Evolutionary conservation across 1,140 invertebrate genomes (phyloP), one percentile per base, ranked within the genome.

Genomic region (Drosophila tsacasi): DNA sequence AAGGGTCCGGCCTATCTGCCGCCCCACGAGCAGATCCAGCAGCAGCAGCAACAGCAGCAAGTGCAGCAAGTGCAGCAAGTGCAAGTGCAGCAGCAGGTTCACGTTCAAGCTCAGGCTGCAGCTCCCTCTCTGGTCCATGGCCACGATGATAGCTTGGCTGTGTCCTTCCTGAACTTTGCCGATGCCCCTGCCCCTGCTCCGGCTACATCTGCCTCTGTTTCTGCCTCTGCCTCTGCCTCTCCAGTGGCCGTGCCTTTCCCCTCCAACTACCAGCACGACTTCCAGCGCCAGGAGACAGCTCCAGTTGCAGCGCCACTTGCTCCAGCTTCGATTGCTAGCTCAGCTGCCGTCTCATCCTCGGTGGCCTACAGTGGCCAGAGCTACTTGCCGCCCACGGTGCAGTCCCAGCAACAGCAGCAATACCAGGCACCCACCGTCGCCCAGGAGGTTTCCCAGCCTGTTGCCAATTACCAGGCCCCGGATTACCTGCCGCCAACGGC

Each of bases 201-300:
- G 10, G 32, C 35, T 13, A 13, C 35, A 5, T 37, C 35, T 37
- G 35, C 35, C 32, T 32, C 32, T n/a, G n/a, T n/a, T n/a, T 9
- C 27, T 9, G 30, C 30, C 30, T 32, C 30, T 32, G 30, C 30
- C 32, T 32, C 59, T 25, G n/a, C 80, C 1, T 40, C 39, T 1
- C 8, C 78, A 1, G 47, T 72, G 10, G 23, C 85, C 2, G 82
- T 91, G 58, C 89, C 90, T 2, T 91, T 92, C 21, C 89, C 90
- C 10, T 92, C 90, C 12, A 92, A 27, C 66, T 92, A 90, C 55
- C 76, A 83, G 64, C 90, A 92, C n/a, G 77, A 89, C n/a, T 91
- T 91, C 17, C 82, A 79, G 30, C 64, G 61, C 32, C 59, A 80
- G 40, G 54, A 71, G 1, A 23, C 32, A n/a, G 54, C 54, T 15